phyloP scores from a whole-genome alignment of 2,888 invertebrate species.

The Monoplex corrugatus region DNA sequence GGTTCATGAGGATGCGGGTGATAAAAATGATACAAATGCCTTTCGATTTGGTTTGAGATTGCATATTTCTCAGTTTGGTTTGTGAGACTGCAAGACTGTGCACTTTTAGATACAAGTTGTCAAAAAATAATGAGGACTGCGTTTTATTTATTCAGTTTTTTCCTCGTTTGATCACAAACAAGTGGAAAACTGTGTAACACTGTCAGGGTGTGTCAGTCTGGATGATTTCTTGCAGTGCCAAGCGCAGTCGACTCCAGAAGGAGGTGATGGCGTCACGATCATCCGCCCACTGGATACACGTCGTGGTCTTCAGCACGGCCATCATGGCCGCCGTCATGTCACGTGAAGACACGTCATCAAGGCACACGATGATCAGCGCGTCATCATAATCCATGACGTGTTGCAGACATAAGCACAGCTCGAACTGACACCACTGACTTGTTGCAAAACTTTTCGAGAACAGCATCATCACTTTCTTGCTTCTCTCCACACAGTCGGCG shows the following conservation, averaged over 20 bases:
- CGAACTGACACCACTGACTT: slow-evolving; percentile 66
- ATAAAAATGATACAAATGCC: too few relatives aligned
- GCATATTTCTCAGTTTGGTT: too few relatives aligned
- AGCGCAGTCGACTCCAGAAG: slow-evolving; percentile 32
- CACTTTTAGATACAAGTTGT: too few relatives aligned
- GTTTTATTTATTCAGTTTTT: too few relatives aligned
- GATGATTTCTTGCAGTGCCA: slow-evolving; percentile 28
- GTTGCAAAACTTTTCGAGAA: slow-evolving; percentile 83
- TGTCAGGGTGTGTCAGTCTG: too few relatives aligned
- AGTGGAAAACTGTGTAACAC: too few relatives aligned
- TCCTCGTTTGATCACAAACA: too few relatives aligned
- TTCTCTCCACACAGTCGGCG: slow-evolving; percentile 87
- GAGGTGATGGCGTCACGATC: neutral
- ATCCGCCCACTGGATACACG: slow-evolving; percentile 78
- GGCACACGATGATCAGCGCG: slow-evolving; percentile 85
- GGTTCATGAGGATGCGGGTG: too few relatives aligned
- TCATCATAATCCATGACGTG: slow-evolving; percentile 50
- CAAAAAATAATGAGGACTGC: too few relatives aligned
- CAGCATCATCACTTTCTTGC: slow-evolving; percentile 86
- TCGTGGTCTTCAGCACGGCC: slow-evolving; percentile 87
- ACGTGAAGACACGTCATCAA: slow-evolving; percentile 86
- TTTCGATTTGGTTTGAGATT: too few relatives aligned
- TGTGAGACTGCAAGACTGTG: too few relatives aligned
- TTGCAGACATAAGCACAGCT: slow-evolving; percentile 55
- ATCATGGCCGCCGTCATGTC: slow-evolving; percentile 86